phyloP scores from a whole-genome alignment of 2,888 invertebrate species.

The Drosophila pseudotalamancana region DNA sequence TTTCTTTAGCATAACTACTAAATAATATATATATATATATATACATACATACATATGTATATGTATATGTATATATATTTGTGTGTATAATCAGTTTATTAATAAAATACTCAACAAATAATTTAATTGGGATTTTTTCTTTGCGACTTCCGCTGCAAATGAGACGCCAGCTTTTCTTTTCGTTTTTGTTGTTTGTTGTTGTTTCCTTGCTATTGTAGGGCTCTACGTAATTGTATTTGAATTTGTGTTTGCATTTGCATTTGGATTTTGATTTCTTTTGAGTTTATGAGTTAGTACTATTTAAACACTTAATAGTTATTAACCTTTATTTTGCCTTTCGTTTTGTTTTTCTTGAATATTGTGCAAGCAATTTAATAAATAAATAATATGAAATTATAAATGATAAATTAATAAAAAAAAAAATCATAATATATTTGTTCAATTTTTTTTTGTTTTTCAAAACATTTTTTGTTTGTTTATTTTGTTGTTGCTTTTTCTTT shows the following conservation, averaged over 20 bases:
- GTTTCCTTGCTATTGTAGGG: slow-evolving; percentile 10
- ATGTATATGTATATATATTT: slow-evolving; percentile 32
- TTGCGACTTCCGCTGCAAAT: slow-evolving; percentile 43
- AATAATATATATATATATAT: slow-evolving; percentile 61
- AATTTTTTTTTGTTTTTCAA: slow-evolving; percentile 40
- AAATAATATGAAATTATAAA: slow-evolving; percentile 7
- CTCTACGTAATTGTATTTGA: slow-evolving; percentile 51
- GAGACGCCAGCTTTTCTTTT: slow-evolving; percentile 41
- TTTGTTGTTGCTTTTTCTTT: slow-evolving; percentile 45
- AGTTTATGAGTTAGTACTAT: slow-evolving; percentile 69
- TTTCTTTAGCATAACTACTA: slow-evolving; percentile 74
- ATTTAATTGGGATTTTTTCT: slow-evolving; percentile 57
- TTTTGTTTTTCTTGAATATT: background rate
- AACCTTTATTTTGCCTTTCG: slow-evolving; percentile 36
- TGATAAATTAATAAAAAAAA: background rate
- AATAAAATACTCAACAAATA: slow-evolving; percentile 84
- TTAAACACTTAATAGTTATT: slow-evolving; percentile 73
- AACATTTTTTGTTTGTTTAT: slow-evolving; percentile 63
- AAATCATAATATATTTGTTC: slow-evolving; percentile 25
- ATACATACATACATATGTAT: slow-evolving; percentile 41
- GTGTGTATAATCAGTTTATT: slow-evolving; percentile 57
- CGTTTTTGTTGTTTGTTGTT: slow-evolving; percentile 8
- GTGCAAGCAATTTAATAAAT: background rate
- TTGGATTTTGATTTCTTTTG: slow-evolving; percentile 49
- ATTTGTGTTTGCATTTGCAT: no score